Conservation (phyloP, 2,113 vertebrate species). For the Meles meles region DNA sequence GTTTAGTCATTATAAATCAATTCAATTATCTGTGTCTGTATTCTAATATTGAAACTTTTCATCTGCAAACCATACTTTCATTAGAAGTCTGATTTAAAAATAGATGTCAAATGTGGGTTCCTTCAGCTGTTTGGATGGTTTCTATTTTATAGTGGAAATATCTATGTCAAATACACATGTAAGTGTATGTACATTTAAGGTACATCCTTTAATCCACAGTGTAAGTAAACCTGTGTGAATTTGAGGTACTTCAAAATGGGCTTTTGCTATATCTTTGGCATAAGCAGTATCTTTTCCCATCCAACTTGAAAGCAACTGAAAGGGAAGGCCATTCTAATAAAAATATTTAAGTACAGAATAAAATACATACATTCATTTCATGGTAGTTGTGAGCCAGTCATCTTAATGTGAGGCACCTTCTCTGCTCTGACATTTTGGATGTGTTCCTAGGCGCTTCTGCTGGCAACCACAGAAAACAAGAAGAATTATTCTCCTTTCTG, state of each 20-base stretch:
- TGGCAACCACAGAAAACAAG: not conserved
- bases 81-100: slow-evolving; percentile 27
- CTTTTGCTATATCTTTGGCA: not conserved
- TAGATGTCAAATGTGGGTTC: not conserved
- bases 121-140: not conserved
- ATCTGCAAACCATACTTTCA: not conserved
- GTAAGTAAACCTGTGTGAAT: slow-evolving; percentile 5
- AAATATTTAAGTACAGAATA: not conserved
- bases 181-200: not conserved
- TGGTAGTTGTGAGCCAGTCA: not conserved
- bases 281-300: not conserved
- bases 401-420: not conserved
- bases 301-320: not conserved
- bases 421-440: not conserved
- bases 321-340: not conserved
- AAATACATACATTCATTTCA: not conserved
- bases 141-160: not conserved
- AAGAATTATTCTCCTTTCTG: not conserved
- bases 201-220: not conserved
- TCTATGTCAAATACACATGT: not conserved
- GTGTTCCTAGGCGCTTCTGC: not conserved
- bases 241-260: not conserved
- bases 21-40: not conserved
- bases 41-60: slow-evolving; percentile 24
- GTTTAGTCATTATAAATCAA: not conserved